A percentile compares a stretch with the other conserved stretches of the same genome.
These are phyloP conservation scores for Vulpes vulpes DNA, from an alignment of 2,113 vertebrate genomes.

Conservation along the genomic window DNA sequence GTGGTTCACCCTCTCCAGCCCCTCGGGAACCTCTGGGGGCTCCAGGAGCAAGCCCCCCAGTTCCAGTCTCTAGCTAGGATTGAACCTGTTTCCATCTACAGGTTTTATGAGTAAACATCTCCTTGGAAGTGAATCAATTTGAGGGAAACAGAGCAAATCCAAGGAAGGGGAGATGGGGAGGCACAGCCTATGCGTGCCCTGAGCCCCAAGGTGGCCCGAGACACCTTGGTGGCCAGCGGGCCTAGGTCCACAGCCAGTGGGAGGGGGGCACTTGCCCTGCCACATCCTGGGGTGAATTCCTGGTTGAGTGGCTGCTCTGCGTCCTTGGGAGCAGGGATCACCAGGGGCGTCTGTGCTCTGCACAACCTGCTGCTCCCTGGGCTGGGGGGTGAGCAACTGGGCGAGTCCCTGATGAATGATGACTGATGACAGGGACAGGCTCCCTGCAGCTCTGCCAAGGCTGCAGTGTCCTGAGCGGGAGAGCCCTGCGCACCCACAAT, in stretches of 20 bases:
- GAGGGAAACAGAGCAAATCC: neutral
- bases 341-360: too few relatives aligned
- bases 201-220: neutral
- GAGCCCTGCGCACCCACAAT: neutral
- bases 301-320: neutral
- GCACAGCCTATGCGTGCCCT: too few relatives aligned
- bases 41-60: neutral
- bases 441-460: too few relatives aligned
- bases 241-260: neutral
- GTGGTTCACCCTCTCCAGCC: too few relatives aligned
- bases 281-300: too few relatives aligned
- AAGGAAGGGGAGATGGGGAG: neutral
- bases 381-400: neutral
- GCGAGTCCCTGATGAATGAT: too few relatives aligned
- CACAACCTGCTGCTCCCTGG: neutral
- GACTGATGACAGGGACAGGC: too few relatives aligned
- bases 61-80: neutral
- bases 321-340: neutral
- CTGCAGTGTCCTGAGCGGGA: neutral
- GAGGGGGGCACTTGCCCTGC: neutral
- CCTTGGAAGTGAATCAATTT: neutral
- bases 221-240: fast-evolving
- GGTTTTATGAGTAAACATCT: neutral
- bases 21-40: fast-evolving
- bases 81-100: neutral